phyloP scores from a whole-genome alignment of 2,113 vertebrate genomes.

The Saiga tatarica region DNA sequence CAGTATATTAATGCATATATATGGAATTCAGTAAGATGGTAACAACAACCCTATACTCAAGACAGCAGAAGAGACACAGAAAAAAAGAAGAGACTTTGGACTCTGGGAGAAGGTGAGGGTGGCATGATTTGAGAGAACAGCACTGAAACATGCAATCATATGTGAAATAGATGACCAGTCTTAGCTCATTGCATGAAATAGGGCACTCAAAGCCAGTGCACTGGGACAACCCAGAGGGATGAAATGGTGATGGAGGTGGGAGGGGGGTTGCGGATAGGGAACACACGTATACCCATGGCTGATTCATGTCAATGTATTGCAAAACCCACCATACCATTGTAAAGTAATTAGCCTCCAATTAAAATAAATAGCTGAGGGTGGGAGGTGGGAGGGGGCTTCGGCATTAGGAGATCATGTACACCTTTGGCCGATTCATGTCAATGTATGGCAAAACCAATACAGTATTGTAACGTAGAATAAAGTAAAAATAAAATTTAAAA shows the following conservation, averaged over 20 bases:
- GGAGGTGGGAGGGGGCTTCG: no score
- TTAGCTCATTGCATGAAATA: not conserved
- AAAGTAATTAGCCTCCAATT: not conserved
- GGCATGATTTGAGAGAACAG: not conserved
- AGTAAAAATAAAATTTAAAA: no score
- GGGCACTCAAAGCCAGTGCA: not conserved
- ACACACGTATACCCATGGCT: not conserved
- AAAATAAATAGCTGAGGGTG: not conserved
- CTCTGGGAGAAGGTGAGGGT: not conserved
- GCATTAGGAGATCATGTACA: no score
- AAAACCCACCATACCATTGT: not conserved
- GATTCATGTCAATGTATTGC: not conserved
- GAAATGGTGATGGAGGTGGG: not conserved
- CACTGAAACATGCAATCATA: not conserved
- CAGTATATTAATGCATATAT: not conserved
- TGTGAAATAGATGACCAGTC: not conserved
- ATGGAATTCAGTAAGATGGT: not conserved
- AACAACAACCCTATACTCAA: fast-evolving
- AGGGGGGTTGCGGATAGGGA: not conserved
- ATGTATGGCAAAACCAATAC: no score
- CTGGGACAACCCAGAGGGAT: not conserved
- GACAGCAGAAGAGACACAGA: not conserved
- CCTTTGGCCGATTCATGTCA: no score
- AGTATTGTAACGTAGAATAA: no score
- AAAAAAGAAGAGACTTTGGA: not conserved